Evolutionary conservation across 1,140 invertebrate species (phyloP).

Genomic region (Drosophila orena): DNA sequence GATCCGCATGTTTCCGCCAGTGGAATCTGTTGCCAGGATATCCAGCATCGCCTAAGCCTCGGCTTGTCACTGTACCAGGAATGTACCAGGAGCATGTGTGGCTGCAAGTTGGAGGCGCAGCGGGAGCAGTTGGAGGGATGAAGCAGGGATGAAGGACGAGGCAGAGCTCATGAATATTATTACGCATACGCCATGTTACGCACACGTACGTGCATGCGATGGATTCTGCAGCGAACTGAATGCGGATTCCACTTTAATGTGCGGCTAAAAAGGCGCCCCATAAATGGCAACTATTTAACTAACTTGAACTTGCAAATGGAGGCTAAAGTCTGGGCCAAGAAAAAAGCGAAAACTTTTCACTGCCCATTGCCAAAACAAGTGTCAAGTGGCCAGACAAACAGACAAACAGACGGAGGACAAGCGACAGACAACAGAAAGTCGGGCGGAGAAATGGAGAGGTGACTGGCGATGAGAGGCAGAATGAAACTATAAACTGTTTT

Average conservation of each 20-base stretch:
- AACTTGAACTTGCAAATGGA: slow-evolving; percentile 40
- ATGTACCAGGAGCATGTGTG: slow-evolving; percentile 6
- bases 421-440: not conserved
- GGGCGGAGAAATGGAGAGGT: not conserved
- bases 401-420: not conserved
- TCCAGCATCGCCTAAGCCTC: not conserved
- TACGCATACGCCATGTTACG: slow-evolving; percentile 50
- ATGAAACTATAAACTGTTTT: slow-evolving; percentile 44
- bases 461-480: slow-evolving; percentile 1
- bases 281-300: slow-evolving; percentile 45
- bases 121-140: not conserved
- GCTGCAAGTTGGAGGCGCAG: not conserved
- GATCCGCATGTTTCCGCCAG: slow-evolving; percentile 40
- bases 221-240: slow-evolving; percentile 42
- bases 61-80: slow-evolving; percentile 28
- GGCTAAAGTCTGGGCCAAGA: slow-evolving; percentile 24
- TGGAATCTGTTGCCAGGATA: slow-evolving; percentile 44
- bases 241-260: slow-evolving; percentile 31
- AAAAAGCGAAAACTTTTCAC: slow-evolving; percentile 47
- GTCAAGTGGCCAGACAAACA: slow-evolving; percentile 35
- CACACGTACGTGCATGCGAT: too few species aligned
- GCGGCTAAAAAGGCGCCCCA: not conserved
- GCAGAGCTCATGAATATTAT: slow-evolving; percentile 62
- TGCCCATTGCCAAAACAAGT: slow-evolving; percentile 58
- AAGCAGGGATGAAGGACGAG: not conserved